Conservation (phyloP, 2,113 vertebrate species). For the Alosa alosa region DNA sequence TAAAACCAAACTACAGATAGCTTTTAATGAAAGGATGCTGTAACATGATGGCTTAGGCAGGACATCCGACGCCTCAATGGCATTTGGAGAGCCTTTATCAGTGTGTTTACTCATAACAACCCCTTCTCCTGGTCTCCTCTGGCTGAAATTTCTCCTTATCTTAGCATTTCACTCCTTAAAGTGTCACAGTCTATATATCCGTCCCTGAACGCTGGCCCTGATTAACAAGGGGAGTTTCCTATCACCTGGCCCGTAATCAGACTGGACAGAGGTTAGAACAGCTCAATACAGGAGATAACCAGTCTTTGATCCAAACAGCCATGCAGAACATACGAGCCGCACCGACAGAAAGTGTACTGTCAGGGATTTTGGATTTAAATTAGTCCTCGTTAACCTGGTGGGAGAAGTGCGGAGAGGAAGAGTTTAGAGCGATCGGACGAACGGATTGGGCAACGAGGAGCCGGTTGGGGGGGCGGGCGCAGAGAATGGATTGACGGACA, state of each 20-base stretch:
- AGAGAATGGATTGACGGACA: slow-evolving; percentile 26
- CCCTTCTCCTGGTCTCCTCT: neutral
- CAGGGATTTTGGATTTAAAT: slow-evolving; percentile 86
- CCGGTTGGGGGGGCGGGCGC: neutral
- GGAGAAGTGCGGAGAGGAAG: slow-evolving; percentile 59
- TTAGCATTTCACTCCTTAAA: slow-evolving; percentile 68
- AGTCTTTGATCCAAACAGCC: slow-evolving; percentile 88
- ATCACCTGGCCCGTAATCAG: slow-evolving; percentile 79
- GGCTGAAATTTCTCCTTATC: slow-evolving; percentile 54
- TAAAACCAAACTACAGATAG: neutral
- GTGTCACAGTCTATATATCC: slow-evolving; percentile 66
- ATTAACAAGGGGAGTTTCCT: slow-evolving; percentile 82
- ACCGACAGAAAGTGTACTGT: slow-evolving; percentile 80
- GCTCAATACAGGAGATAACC: slow-evolving; percentile 91
- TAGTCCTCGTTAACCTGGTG: slow-evolving; percentile 80
- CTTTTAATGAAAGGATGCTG: neutral
- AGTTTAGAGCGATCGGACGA: slow-evolving; percentile 49
- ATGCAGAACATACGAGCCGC: slow-evolving; percentile 77
- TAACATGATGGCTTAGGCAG: neutral
- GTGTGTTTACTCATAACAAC: neutral
- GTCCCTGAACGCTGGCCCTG: slow-evolving; percentile 69
- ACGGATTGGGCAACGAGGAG: slow-evolving; percentile 38
- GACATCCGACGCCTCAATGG: neutral
- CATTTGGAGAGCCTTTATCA: neutral
- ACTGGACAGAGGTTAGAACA: slow-evolving; percentile 92